Conservation (phyloP, 1,140 invertebrate genomes). For the Littorina saxatilis region DNA sequence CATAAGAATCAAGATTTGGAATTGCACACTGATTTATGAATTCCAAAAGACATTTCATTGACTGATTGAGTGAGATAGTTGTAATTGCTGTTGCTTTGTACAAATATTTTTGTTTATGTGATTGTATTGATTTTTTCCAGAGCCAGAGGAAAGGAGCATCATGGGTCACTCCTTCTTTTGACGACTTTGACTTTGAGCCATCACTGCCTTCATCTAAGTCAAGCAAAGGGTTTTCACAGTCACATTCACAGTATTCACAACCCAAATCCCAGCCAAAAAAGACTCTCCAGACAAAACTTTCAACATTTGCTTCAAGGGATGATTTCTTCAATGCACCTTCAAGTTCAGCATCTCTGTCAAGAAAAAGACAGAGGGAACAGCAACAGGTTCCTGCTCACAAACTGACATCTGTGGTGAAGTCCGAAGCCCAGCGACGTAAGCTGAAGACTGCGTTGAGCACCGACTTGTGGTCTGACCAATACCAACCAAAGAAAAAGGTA, state of each 20-base stretch:
- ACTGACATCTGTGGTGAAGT: slow-evolving; percentile 15
- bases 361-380: slow-evolving; percentile 4
- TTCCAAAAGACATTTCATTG: too few relatives aligned
- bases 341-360: neutral
- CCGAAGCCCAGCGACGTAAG: slow-evolving; percentile 33
- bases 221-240: neutral
- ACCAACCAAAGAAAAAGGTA: slow-evolving; percentile 61
- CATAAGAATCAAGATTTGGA: too few relatives aligned
- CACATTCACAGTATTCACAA: too few relatives aligned
- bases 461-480: slow-evolving; percentile 64
- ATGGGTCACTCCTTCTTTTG: slow-evolving; percentile 69
- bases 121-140: slow-evolving; percentile 40
- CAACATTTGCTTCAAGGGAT: neutral
- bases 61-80: too few relatives aligned
- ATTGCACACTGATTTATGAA: too few relatives aligned
- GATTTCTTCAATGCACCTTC: slow-evolving; percentile 21
- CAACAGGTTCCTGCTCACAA: slow-evolving; percentile 3
- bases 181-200: slow-evolving; percentile 43
- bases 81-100: neutral
- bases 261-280: neutral
- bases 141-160: slow-evolving; percentile 45
- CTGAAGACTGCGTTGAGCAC: slow-evolving; percentile 41
- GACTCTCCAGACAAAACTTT: neutral
- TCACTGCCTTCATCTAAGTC: neutral
- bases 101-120: neutral